phyloP scores from a whole-genome alignment of 37 sponge, comb jelly and placozoan genomes.

The Ephydatia muelleri region DNA sequence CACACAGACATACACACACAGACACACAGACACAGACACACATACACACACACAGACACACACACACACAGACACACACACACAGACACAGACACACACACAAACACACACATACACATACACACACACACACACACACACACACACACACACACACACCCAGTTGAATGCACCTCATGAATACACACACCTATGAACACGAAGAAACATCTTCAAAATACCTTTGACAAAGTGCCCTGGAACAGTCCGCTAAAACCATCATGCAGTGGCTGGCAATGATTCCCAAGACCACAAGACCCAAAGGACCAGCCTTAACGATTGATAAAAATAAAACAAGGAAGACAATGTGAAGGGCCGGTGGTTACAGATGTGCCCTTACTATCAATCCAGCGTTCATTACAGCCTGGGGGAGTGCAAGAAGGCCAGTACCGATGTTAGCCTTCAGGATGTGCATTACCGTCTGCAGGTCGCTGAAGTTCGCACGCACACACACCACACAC shows the following conservation, averaged over 20 bases:
- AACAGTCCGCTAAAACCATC: conserved; percentile 59
- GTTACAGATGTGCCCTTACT: conserved; percentile 56
- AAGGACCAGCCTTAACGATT: conserved; percentile 46
- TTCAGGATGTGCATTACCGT: conserved; percentile 86
- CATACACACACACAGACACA: not conserved
- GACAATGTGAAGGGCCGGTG: conserved; percentile 53
- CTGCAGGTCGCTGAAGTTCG: conserved; percentile 60
- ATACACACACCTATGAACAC: too few species aligned
- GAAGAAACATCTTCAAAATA: not conserved
- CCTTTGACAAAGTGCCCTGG: conserved; percentile 41
- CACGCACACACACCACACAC: conserved; percentile 2
- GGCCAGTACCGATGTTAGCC: conserved; percentile 92
- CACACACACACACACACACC: not conserved
- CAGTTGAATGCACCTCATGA: not conserved
- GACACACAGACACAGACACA: not conserved
- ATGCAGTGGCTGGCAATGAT: conserved; percentile 88
- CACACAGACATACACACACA: not conserved
- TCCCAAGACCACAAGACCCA: conserved; percentile 52
- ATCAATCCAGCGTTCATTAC: conserved; percentile 75
- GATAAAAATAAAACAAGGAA: not conserved
- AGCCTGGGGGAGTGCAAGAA: conserved; percentile 83
- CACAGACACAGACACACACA: not conserved
- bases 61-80: too few species aligned
- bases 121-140: not conserved
- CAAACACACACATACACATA: too few species aligned